phyloP scores from a whole-genome alignment of 2,797 vertebrate genomes.

The Sebastes matsubarae region DNA sequence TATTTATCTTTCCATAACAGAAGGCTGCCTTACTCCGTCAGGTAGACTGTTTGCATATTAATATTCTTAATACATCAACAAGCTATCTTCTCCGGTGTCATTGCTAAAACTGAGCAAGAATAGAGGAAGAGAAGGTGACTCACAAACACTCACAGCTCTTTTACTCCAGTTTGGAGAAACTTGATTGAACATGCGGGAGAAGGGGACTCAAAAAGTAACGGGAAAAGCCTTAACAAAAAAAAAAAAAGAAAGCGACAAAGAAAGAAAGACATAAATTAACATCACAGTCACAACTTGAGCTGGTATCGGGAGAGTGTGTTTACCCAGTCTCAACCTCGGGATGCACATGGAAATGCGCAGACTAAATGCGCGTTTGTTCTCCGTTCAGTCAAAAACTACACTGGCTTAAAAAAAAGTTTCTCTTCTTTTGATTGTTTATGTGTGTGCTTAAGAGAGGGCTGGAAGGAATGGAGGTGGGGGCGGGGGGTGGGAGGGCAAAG shows the following conservation, averaged over 20 bases:
- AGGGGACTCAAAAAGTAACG: slow-evolving; percentile 3
- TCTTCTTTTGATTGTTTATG: slow-evolving; percentile 64
- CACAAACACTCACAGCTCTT: slow-evolving; percentile 13
- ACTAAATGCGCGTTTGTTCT: slow-evolving; percentile 29
- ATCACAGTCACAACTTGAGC: slow-evolving; percentile 37
- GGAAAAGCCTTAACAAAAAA: neutral
- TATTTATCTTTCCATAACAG: slow-evolving; percentile 90
- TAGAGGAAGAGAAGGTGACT: slow-evolving; percentile 68
- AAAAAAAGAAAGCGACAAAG: neutral
- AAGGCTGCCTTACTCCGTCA: slow-evolving; percentile 86
- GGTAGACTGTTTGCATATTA: slow-evolving; percentile 88
- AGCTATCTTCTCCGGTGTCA: slow-evolving; percentile 83
- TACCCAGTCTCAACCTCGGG: slow-evolving; percentile 32
- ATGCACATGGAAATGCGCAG: slow-evolving; percentile 50
- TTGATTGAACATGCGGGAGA: slow-evolving; percentile 18
- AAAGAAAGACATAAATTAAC: slow-evolving; percentile 55
- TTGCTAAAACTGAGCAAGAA: slow-evolving; percentile 66
- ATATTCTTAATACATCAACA: slow-evolving; percentile 87
- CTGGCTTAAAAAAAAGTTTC: slow-evolving; percentile 33
- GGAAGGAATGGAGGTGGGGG: slow-evolving; percentile 19
- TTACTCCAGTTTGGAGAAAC: slow-evolving; percentile 20
- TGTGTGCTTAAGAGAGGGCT: slow-evolving; percentile 61
- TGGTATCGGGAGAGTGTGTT: slow-evolving; percentile 25
- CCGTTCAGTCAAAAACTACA: slow-evolving; percentile 12
- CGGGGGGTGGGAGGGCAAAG: slow-evolving; percentile 27